phyloP scores from a whole-genome alignment of 2,113 vertebrate genomes.

The Seriola quinqueradiata region DNA sequence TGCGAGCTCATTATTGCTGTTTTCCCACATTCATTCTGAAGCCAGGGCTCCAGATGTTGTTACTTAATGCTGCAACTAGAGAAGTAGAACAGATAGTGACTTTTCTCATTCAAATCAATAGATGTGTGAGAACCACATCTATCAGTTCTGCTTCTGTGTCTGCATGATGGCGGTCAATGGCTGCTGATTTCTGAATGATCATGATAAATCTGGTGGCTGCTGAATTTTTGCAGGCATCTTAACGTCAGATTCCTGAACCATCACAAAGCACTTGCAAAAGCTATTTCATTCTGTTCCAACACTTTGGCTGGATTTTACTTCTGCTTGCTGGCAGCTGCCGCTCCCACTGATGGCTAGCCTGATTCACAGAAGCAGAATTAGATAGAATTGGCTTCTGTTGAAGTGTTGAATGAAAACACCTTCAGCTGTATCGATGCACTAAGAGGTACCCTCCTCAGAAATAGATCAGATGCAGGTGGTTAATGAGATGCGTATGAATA shows the following conservation, averaged over 20 bases:
- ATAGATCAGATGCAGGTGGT: conserved; percentile 3
- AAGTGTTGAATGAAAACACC: conserved; percentile 19
- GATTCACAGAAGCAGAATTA: conserved; percentile 21
- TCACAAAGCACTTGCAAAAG: conserved; percentile 49
- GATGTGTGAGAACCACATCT: conserved; percentile 8
- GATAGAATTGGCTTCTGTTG: conserved; percentile 29
- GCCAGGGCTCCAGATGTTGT: conserved; percentile 43
- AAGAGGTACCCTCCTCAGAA: conserved; percentile 6
- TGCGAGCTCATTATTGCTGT: conserved; percentile 42
- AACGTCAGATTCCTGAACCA: conserved; percentile 39
- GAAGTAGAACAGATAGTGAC: conserved; percentile 17
- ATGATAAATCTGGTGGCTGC: conserved; percentile 45
- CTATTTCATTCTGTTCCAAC: conserved; percentile 41
- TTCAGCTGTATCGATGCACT: conserved; percentile 6
- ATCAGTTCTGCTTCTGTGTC: conserved; percentile 14
- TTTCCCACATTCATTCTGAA: conserved; percentile 19
- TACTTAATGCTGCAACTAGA: conserved; percentile 22
- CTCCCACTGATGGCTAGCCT: conserved; percentile 32
- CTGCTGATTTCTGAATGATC: conserved; percentile 53
- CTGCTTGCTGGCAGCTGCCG: conserved; percentile 42
- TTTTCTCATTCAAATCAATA: conserved; percentile 43
- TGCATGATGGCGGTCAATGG: conserved; percentile 25
- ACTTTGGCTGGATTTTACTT: conserved; percentile 33
- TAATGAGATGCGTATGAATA: conserved; percentile 23
- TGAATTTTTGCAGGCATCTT: conserved; percentile 34